These are phyloP conservation scores for Heliconius himera DNA, from an alignment of 1,140 invertebrate species.

Conservation along the genomic window DNA sequence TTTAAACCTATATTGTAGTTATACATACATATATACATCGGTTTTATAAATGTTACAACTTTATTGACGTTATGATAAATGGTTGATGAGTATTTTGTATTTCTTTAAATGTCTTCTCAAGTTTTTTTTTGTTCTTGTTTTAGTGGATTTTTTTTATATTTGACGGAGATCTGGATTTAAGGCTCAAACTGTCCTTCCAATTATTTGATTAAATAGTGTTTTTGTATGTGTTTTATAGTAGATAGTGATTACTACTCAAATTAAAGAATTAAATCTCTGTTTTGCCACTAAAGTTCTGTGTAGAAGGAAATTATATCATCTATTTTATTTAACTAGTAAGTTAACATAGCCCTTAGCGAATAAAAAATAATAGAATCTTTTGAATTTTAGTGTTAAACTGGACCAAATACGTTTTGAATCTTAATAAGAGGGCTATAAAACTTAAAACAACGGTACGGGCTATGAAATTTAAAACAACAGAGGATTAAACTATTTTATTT, in stretches of 20 bases:
- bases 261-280: background rate
- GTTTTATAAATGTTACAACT: constrained; percentile 35
- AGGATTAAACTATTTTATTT: too few relatives aligned
- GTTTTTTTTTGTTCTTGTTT: constrained; percentile 1
- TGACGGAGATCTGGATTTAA: background rate
- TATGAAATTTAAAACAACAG: too few relatives aligned
- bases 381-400: background rate
- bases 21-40: constrained; percentile 26
- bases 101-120: constrained; percentile 14
- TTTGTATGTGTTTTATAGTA: background rate
- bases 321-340: background rate
- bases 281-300: background rate
- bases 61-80: constrained; percentile 29
- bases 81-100: constrained; percentile 15
- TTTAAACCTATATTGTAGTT: constrained; percentile 31
- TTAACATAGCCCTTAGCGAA: too few relatives aligned
- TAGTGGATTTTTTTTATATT: background rate
- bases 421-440: too few relatives aligned
- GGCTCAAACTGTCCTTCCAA: background rate
- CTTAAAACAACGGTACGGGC: too few relatives aligned
- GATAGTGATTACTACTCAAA: background rate
- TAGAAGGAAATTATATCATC: background rate
- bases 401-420: too few relatives aligned
- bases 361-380: too few relatives aligned
- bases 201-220: background rate